Conservation (phyloP, 1,140 invertebrate species). For the Pemphigus obesinymphae region DNA sequence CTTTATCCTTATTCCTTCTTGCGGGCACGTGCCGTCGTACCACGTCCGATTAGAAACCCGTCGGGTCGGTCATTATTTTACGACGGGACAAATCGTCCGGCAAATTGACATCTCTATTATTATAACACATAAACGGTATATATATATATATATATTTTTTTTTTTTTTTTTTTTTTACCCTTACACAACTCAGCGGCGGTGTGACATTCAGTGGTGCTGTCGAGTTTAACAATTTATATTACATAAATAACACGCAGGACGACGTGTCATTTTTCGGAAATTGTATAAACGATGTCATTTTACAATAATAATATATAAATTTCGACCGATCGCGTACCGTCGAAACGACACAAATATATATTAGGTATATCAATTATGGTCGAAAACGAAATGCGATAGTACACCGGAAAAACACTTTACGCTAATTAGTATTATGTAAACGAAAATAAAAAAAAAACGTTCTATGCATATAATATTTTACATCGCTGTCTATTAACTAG, state of each 20-base stretch:
- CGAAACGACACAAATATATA: no score
- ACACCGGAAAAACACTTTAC: neutral
- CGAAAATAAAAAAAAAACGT: no score
- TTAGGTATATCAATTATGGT: no score
- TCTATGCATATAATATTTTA: no score
- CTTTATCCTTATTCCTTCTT: neutral
- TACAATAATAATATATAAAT: neutral
- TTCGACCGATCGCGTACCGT: neutral
- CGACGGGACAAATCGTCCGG: neutral
- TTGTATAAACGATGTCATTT: neutral
- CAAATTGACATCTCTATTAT: slow-evolving; percentile 21
- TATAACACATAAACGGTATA: neutral
- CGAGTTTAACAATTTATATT: slow-evolving; percentile 7
- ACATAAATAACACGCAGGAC: neutral
- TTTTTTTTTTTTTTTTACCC: no score
- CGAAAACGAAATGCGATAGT: neutral
- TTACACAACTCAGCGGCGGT: neutral
- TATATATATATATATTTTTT: neutral
- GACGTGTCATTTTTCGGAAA: neutral
- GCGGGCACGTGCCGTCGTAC: neutral
- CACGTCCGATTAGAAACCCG: neutral
- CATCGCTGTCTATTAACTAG: no score
- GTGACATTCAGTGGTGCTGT: neutral
- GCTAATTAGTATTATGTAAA: neutral
- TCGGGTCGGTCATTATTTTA: neutral